Percentiles rank a stretch among this genome's conserved stretches.
Conservation (phyloP, 37 sponge, comb jelly and placozoan genomes). For the Haliclona indistincta region DNA sequence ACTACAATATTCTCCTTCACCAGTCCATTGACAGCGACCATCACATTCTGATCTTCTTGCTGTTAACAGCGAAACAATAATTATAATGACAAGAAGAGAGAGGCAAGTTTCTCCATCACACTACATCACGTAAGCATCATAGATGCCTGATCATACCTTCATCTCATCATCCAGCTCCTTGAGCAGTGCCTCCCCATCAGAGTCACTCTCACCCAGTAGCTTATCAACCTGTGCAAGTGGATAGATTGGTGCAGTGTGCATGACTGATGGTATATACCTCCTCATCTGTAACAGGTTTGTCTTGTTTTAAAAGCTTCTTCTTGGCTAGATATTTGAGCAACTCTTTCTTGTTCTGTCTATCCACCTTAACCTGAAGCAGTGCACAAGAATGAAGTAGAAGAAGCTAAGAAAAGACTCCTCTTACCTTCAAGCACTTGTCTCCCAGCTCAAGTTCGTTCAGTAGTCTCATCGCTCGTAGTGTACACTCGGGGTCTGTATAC, state of each 20-base stretch:
- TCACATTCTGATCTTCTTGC: constrained; percentile 61
- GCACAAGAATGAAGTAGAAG: not conserved
- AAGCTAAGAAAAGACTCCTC: not conserved
- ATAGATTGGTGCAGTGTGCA: not conserved
- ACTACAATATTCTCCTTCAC: constrained; percentile 64
- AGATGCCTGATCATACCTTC: not conserved
- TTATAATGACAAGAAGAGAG: no score
- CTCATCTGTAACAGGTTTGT: constrained; percentile 26
- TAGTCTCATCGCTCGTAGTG: constrained; percentile 87
- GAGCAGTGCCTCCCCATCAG: not conserved
- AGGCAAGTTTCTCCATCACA: no score
- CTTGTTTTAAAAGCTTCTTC: constrained; percentile 53
- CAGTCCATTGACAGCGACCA: constrained; percentile 45
- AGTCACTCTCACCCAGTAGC: not conserved
- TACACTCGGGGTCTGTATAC: constrained; percentile 91
- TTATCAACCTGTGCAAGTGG: no score
- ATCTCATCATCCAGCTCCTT: not conserved
- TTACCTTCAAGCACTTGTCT: constrained; percentile 81
- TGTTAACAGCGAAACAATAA: constrained; percentile 17
- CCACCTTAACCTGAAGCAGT: constrained; percentile 81
- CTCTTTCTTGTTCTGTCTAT: constrained; percentile 79
- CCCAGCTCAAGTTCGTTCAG: constrained; percentile 80
- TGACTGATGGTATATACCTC: constrained; percentile 17
- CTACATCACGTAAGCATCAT: constrained; percentile 3
- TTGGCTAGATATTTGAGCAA: constrained; percentile 66